A percentile compares a stretch with the other conserved stretches of the same genome.
phyloP scores from a whole-genome alignment of 37 sponge, comb jelly and placozoan species.

The Diacarnus erythraeanus region DNA sequence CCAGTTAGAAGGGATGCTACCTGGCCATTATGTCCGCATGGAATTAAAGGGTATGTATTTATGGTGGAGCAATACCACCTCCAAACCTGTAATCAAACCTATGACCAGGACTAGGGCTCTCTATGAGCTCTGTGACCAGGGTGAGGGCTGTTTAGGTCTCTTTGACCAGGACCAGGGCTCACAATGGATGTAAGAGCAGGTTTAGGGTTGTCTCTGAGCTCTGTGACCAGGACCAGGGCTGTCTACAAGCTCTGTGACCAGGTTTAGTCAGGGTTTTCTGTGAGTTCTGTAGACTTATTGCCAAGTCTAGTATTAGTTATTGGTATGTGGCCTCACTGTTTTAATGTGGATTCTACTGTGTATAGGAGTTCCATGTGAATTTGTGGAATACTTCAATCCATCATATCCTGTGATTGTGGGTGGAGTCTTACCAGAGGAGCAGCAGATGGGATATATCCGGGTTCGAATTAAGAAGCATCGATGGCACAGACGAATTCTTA shows the following conservation, averaged over 20 bases:
- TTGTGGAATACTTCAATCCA: conserved; percentile 79
- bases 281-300: no score
- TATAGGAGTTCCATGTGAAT: conserved; percentile 87
- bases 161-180: no score
- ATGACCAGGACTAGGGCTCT: neutral
- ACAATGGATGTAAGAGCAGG: no score
- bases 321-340: neutral
- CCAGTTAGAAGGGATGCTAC: conserved; percentile 61
- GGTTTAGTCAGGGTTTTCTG: no score
- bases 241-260: no score
- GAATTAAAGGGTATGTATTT: conserved; percentile 58
- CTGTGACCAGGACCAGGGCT: no score
- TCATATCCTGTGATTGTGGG: conserved; percentile 84
- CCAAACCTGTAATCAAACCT: no score
- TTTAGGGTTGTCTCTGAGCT: no score
- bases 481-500: conserved; percentile 89
- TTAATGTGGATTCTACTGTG: no score
- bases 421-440: conserved; percentile 78
- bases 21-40: conserved; percentile 87
- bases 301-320: no score
- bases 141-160: neutral
- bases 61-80: neutral
- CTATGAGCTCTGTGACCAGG: no score
- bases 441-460: conserved; percentile 70
- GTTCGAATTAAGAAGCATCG: conserved; percentile 86